Evolutionary conservation across 53 echinoderm and acorn worm species (phyloP), one percentile per base, ranked within the genome.

Genomic region (Hippasteria phrygiana): DNA sequence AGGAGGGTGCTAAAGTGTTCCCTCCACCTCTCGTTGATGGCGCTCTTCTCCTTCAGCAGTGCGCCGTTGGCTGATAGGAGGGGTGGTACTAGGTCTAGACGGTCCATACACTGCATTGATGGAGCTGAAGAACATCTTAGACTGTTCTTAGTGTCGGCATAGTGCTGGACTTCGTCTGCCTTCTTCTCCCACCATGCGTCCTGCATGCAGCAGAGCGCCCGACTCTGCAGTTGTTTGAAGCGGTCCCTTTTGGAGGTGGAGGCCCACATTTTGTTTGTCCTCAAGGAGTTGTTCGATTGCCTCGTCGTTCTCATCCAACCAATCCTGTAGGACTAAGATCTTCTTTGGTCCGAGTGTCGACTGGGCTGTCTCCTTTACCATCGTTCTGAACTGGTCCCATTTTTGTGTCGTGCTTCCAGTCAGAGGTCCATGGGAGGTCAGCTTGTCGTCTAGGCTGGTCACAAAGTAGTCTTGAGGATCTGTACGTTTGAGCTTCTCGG

Each of bases 31-130:
- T 46, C 47, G 24, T 39, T 41, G 42, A 39, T 41, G 50, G n/a
- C 36, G 47, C 33, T 75, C 47, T 47, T 75, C 2, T 75, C 50
- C 51, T 75, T 48, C 27, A 75, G 50, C 75, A 47, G 33, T 26
- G 81, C 17, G 39, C 50, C 75, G 33, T 80, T 39, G 54, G 59
- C 80, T 40, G 36, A 45, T 2, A 39, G 42, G 62, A 80, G 80
- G 59, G 46, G 59, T 59, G 80, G 42, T 40, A 28, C 34, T 41
- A 5, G 39, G 56, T 26, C 14, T 54, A 54, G 51, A 24, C 16
- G 55, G 78, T 45, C 78, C 78, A 54, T 77, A 77, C 32, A 77
- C 78, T 31, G 51, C 53, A 22, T 51, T 51, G 78, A 77, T 51
- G 22, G 43, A 20, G 33, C 14, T 75, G 46, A 75, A 53, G 78